Base-by-base conservation (phyloP, 2,113 vertebrate species). In the Potamarius usumacintae region DNA sequence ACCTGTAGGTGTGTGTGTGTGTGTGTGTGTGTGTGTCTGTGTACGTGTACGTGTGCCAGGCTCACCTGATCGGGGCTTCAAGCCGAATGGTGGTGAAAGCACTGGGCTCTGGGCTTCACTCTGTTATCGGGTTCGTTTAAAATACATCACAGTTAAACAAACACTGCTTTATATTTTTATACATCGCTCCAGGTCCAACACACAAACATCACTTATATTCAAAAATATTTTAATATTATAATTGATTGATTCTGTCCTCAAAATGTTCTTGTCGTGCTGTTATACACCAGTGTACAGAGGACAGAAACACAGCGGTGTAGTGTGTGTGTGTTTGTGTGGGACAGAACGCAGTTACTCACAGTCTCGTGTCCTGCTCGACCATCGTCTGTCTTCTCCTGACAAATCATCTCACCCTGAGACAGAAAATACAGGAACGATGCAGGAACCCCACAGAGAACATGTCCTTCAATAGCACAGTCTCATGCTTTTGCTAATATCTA, bases 61-160 rank as follows among this genome's bases (percentile, higher is more conserved):
- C 52, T 96, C 96, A 99, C 98, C 98, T 95, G 98, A 98, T 81
- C 98, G 95, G 15, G 97, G 97, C 88, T 98, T 99, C 92, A 99
- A 94, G 82, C 97, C 97, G 90, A 98, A 99, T 52, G 95, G 92
- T 20, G 94, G 93, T 88, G 95, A 96, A 65, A 93, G 14, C 27
- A 90, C 65, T 0, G 96, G 95, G 57, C 93, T 95, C 87, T 85
- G 92, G 85, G 96, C 95, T 63, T 96, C 95, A 88, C 88, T 93
- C 97, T 99, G 92, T 67, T 80, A 90, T n/a, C 25, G 48, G 65
- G 55, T 81, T 25, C 2, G 5, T 5, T 60, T 60, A 12, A 81
- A 81, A 81, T 30, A 60, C 22, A 60, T 22, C 20, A 60, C 14
- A 57, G 57, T 6, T 58, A 34, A 80, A 30, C 27, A 57, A 12